Conservation (phyloP, 2,888 invertebrate species). For the Drosophila limbata region DNA sequence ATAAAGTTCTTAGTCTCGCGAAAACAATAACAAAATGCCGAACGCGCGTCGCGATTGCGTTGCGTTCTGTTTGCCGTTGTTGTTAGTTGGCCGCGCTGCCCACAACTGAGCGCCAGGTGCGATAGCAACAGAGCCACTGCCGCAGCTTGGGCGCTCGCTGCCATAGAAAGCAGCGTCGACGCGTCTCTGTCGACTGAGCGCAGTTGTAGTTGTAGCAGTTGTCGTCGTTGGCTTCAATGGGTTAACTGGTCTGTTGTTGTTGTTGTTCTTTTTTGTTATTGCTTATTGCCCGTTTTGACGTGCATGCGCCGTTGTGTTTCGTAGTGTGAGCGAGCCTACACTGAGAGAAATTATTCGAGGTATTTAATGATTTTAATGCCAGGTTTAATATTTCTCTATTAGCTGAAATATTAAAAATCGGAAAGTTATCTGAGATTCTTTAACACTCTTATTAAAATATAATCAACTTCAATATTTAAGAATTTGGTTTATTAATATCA, state of each 20-base stretch:
- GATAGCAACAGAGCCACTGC: conserved; percentile 48
- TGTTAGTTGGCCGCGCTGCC: conserved; percentile 69
- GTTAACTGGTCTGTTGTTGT: conserved; percentile 47
- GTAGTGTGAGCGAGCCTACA: conserved; percentile 26
- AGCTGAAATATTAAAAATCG: too few relatives aligned
- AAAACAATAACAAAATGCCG: conserved; percentile 35
- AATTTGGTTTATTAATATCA: too few relatives aligned
- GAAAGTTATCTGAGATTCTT: too few relatives aligned
- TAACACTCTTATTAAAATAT: too few relatives aligned
- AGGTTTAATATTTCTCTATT: too few relatives aligned
- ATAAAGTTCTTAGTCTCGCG: conserved; percentile 51
- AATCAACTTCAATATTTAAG: too few relatives aligned
- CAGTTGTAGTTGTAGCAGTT: conserved; percentile 20
- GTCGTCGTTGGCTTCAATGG: conserved; percentile 53
- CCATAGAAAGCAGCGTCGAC: conserved; percentile 35
- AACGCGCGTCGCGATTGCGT: conserved; percentile 49
- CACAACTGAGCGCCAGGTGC: conserved; percentile 78
- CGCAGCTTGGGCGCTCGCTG: conserved; percentile 50
- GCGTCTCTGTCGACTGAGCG: conserved; percentile 30
- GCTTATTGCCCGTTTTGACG: conserved; percentile 36
- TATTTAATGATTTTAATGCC: not conserved
- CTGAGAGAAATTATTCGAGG: conserved; percentile 8
- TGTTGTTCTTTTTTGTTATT: conserved; percentile 24
- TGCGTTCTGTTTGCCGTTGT: conserved; percentile 61
- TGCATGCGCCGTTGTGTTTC: conserved; percentile 34